phyloP scores from a whole-genome alignment of 2,113 vertebrate species.

The Trematomus loennbergii region DNA sequence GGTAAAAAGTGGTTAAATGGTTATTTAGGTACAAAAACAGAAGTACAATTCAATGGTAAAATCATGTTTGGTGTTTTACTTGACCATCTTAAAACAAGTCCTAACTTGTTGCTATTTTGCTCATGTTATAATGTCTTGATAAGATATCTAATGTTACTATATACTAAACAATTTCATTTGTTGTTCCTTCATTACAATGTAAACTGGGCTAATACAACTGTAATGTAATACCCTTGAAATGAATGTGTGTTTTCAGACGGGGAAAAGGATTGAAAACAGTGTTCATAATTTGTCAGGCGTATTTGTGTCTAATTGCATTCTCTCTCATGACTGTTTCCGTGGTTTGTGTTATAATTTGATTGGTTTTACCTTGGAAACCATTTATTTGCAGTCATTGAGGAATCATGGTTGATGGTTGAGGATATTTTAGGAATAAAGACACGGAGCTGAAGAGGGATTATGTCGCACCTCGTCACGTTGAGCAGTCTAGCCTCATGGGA shows the following conservation, averaged over 20 bases:
- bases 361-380: neutral
- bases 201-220: neutral
- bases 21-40: neutral
- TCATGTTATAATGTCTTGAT: neutral
- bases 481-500: slow-evolving; percentile 27
- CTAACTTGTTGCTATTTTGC: neutral
- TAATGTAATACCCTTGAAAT: neutral
- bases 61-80: neutral
- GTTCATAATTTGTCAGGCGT: slow-evolving; percentile 1
- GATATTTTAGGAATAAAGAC: slow-evolving; percentile 24
- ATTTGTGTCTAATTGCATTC: neutral
- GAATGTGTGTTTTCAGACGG: neutral
- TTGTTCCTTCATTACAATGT: neutral
- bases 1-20: neutral
- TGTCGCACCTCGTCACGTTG: slow-evolving; percentile 40
- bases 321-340: neutral
- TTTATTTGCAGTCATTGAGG: neutral
- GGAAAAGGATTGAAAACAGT: slow-evolving; percentile 14
- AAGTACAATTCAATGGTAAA: neutral
- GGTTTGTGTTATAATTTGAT: neutral
- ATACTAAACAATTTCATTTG: neutral
- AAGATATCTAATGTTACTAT: neutral
- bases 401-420: neutral
- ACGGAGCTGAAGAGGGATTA: slow-evolving; percentile 61
- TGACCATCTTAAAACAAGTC: neutral